phyloP scores from a whole-genome alignment of 1,140 invertebrate species.

The Drosophila busckii region DNA sequence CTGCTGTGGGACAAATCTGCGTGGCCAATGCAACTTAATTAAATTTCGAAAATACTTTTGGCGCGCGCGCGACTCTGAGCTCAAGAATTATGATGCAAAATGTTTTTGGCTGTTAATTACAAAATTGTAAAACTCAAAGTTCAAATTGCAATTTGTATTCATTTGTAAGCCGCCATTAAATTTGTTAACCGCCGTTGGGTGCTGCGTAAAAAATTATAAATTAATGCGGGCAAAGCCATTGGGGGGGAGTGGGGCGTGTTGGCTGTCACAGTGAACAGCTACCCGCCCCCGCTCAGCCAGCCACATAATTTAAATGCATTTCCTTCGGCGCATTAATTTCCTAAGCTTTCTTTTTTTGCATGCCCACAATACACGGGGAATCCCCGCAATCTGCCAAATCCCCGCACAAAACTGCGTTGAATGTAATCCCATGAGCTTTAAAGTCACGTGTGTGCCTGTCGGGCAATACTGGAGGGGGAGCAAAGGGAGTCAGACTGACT shows the following conservation, averaged over 20 bases:
- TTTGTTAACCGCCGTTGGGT: conserved; percentile 39
- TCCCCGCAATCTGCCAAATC: no score
- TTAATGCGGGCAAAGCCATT: conserved; percentile 57
- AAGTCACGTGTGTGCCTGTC: conserved; percentile 60
- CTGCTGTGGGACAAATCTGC: conserved; percentile 59
- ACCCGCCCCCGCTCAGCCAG: conserved; percentile 10
- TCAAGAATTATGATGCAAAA: conserved; percentile 66
- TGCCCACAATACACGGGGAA: conserved; percentile 64
- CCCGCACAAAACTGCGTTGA: conserved; percentile 62
- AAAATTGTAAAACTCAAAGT: conserved; percentile 70
- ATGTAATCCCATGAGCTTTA: conserved; percentile 74
- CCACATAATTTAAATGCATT: conserved; percentile 75
- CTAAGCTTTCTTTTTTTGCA: conserved; percentile 75
- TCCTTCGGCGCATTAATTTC: conserved; percentile 74
- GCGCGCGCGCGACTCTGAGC: conserved; percentile 5
- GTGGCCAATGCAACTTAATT: conserved; percentile 74
- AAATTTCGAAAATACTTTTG: conserved; percentile 68
- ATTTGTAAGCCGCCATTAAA: conserved; percentile 65
- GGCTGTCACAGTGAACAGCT: conserved; percentile 53
- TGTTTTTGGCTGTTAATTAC: conserved; percentile 67
- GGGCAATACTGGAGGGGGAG: not conserved
- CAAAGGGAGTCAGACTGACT: not conserved
- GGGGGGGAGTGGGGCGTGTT: conserved; percentile 6
- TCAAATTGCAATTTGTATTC: conserved; percentile 75
- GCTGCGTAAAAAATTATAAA: conserved; percentile 65